These are phyloP conservation scores for Agonum fuliginosum DNA, from an alignment of 2,888 invertebrate genomes.

Conservation along the genomic window DNA sequence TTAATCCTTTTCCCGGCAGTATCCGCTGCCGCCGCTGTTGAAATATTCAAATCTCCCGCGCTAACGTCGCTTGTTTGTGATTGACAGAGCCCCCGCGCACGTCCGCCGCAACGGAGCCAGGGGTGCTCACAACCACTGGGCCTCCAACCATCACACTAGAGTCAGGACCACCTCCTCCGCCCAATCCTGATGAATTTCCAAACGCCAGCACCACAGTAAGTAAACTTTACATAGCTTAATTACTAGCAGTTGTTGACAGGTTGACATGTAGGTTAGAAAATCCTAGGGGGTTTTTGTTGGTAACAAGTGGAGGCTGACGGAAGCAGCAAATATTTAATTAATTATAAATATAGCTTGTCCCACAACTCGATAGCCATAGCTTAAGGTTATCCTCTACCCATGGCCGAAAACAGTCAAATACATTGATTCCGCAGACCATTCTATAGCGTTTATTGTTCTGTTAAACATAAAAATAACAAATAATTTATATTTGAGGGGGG, in stretches of 20 bases:
- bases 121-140: constrained; percentile 73
- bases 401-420: too few species aligned
- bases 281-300: constrained; percentile 20
- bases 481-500: too few species aligned
- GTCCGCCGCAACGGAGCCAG: constrained; percentile 85
- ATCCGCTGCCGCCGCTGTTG: not conserved
- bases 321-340: not conserved
- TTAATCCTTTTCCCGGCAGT: not conserved
- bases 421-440: too few species aligned
- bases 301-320: constrained; percentile 10
- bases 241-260: not conserved
- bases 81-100: constrained; percentile 84
- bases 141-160: constrained; percentile 70
- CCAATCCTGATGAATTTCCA: constrained; percentile 70
- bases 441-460: too few species aligned
- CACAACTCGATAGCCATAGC: too few species aligned
- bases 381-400: too few species aligned
- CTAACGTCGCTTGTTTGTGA: not conserved
- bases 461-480: too few species aligned
- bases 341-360: too few species aligned
- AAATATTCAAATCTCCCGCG: constrained; percentile 25
- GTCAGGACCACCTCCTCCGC: constrained; percentile 71
- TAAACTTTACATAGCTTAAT: constrained; percentile 44
- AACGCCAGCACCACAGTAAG: constrained; percentile 72
- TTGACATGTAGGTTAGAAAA: not conserved